A percentile compares a stretch with the other conserved stretches of the same genome.
These are phyloP conservation scores for Amblyjoppa fuscipennis DNA, from an alignment of 2,888 invertebrate species.

Conservation along the genomic window DNA sequence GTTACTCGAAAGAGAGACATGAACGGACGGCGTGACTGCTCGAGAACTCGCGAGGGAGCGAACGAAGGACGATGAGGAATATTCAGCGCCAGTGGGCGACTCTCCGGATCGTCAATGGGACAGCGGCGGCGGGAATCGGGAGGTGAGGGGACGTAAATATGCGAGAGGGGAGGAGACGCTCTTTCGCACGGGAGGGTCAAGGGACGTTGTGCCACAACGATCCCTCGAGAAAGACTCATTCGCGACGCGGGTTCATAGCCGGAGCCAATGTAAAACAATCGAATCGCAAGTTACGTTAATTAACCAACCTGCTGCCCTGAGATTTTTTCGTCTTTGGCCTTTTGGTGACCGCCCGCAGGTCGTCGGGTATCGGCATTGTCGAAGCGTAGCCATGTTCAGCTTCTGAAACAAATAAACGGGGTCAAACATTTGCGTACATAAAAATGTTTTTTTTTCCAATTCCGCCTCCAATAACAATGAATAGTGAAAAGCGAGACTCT, in stretches of 20 bases:
- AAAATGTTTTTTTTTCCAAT: background rate
- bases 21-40: slow-evolving; percentile 17
- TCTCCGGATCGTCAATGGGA: slow-evolving; percentile 13
- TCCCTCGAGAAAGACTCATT: background rate
- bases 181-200: slow-evolving; percentile 18
- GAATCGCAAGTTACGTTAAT: slow-evolving; percentile 62
- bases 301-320: slow-evolving; percentile 94
- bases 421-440: slow-evolving; percentile 26
- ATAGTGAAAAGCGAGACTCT: too few species aligned
- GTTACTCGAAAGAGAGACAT: slow-evolving; percentile 8
- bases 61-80: slow-evolving; percentile 15
- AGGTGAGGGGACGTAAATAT: background rate
- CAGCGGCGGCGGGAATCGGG: background rate
- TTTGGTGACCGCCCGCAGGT: slow-evolving; percentile 90
- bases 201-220: slow-evolving; percentile 2
- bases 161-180: background rate
- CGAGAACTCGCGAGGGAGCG: slow-evolving; percentile 21
- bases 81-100: background rate
- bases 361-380: slow-evolving; percentile 92
- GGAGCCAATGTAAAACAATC: background rate
- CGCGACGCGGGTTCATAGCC: background rate
- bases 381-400: slow-evolving; percentile 96
- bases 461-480: too few species aligned
- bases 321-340: slow-evolving; percentile 95
- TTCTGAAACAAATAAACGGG: slow-evolving; percentile 86